Percentiles rank a stretch among this genome's conserved stretches.
phyloP scores from a whole-genome alignment of 1,140 invertebrate species.

The Eriosoma lanigerum region DNA sequence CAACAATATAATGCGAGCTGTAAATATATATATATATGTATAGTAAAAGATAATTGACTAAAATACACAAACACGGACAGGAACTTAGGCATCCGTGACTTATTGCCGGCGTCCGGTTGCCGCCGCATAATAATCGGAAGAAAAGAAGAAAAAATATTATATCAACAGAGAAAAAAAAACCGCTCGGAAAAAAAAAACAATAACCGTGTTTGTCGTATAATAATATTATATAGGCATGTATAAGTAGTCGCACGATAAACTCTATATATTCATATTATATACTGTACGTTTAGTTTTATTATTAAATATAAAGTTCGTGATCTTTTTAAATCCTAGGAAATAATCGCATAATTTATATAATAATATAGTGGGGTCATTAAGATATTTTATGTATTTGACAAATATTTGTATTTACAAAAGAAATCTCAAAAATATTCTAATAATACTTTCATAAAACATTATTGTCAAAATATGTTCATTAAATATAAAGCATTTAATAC shows the following conservation, averaged over 20 bases:
- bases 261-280: neutral
- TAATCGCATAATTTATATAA: neutral
- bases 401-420: too few species aligned
- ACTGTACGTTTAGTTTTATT: neutral
- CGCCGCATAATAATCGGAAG: slow-evolving; percentile 39
- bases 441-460: too few species aligned
- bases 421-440: too few species aligned
- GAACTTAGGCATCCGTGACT: slow-evolving; percentile 31
- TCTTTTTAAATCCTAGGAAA: neutral
- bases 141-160: neutral
- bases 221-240: too few species aligned
- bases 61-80: slow-evolving; percentile 14
- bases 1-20: neutral
- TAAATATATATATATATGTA: neutral
- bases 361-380: too few species aligned
- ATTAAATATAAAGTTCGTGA: neutral
- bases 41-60: slow-evolving; percentile 5
- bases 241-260: neutral
- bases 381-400: too few species aligned
- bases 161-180: neutral
- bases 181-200: neutral
- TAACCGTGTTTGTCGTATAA: neutral
- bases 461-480: too few species aligned
- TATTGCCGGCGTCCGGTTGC: slow-evolving; percentile 34
- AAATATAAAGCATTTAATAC: too few species aligned